Evolutionary conservation across 2,888 invertebrate species (phyloP), one percentile per base, ranked within the genome.

Genomic region (Oasisia sp.): DNA sequence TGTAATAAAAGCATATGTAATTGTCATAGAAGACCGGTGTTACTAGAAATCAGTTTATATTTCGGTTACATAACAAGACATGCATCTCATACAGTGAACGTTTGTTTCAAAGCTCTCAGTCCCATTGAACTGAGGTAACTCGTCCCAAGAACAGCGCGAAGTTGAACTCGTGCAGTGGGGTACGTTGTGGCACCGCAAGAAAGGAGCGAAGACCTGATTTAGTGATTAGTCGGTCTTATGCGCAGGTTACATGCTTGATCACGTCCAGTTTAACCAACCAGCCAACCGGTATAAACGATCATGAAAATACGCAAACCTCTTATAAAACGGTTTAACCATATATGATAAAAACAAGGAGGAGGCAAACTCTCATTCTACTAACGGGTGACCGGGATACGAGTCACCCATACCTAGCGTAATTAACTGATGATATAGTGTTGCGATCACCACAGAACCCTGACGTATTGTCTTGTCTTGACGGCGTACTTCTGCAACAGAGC

Each of bases 251-350:
- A 7, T 19, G 27, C n/a, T 74, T 74, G 74, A n/a, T 19, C 3
- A 74, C 14, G 74, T 74, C 1, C n/a, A 74, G 74, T n/a, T 27
- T 19, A 74, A 74, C 14, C 74, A 74, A n/a, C 74, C 74, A 74
- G 7, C 74, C 74, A 74, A 19, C 74, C 7, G 27, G 74, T 74
- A 74, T 27, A 74, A 74, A 74, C 27, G 27, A 27, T 74, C 19
- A 74, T 74, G 74, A 74, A 19, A 74, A 74, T 74, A 19, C 74
- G 27, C 74, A 74, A 74, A 74, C 74, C 74, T 74, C 74, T 74
- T 74, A 74, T 74, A 74, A 74, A 74, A 74, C 74, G 74, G 74
- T 74, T 74, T 74, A 74, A 8, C 74, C 74, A 74, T 74, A 74
- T 7, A 58, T 58, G 19, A 58, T 74, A 74, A 74, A 74, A 74